phyloP scores from a whole-genome alignment of 2,888 invertebrate genomes.

The Cephus rjabovi region DNA sequence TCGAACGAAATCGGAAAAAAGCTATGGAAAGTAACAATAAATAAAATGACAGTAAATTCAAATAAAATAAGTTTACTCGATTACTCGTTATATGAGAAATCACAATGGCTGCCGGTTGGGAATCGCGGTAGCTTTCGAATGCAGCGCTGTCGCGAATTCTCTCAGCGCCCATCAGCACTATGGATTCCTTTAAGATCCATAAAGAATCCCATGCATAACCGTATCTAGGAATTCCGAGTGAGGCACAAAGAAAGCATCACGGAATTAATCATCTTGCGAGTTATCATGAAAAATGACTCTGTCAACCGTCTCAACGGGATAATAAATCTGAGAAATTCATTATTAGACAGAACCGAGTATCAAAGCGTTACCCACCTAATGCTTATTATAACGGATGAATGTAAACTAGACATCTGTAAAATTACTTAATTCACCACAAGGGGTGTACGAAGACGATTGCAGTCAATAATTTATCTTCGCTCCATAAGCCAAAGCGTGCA shows the following conservation, averaged over 20 bases:
- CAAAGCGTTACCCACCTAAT: background rate
- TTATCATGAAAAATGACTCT: background rate
- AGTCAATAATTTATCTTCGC: background rate
- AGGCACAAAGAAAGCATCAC: background rate
- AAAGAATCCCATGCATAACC: background rate
- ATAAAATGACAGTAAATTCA: too few relatives aligned
- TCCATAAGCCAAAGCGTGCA: background rate
- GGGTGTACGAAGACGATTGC: background rate
- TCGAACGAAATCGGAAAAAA: background rate
- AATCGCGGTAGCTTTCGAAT: background rate
- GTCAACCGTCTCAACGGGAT: background rate
- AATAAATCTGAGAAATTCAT: background rate
- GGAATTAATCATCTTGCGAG: background rate
- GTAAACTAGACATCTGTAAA: background rate
- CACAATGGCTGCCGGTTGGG: background rate
- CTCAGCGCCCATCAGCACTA: background rate
- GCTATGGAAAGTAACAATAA: background rate
- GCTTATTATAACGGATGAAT: background rate
- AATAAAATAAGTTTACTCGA: background rate
- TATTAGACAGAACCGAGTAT: background rate
- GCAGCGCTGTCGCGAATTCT: background rate
- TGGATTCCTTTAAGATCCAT: background rate
- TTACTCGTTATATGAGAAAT: too few relatives aligned
- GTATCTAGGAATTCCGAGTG: background rate
- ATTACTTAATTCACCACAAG: background rate